Evolutionary conservation across 2,888 invertebrate species (phyloP).

Genomic region (Cepaea hortensis): DNA sequence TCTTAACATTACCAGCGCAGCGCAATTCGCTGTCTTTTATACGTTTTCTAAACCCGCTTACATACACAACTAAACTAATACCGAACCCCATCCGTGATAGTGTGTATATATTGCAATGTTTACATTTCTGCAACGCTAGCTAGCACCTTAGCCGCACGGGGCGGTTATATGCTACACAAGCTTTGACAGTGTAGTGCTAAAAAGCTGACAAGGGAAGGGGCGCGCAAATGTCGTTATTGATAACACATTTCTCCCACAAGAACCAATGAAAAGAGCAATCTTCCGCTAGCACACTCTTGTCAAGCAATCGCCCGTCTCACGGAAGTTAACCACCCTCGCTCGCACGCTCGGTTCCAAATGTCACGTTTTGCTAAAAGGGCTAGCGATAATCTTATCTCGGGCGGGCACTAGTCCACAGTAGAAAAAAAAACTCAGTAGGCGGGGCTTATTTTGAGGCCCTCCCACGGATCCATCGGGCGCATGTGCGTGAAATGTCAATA

Average conservation of each 20-base stretch:
- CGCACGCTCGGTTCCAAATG: constrained; percentile 40
- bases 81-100: no score
- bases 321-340: constrained; percentile 29
- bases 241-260: not conserved
- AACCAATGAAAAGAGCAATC: constrained; percentile 25
- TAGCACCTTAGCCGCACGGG: not conserved
- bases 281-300: constrained; percentile 17
- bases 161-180: not conserved
- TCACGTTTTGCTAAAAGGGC: not conserved
- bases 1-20: no score
- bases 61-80: no score
- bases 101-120: no score
- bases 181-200: not conserved
- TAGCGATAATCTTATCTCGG: not conserved
- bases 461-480: not conserved
- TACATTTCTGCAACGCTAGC: no score
- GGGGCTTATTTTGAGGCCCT: not conserved
- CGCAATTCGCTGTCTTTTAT: no score
- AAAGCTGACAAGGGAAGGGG: not conserved
- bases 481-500: constrained; percentile 4
- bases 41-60: no score
- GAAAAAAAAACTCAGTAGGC: not conserved
- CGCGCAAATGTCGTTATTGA: not conserved
- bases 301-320: constrained; percentile 17
- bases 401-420: not conserved